Conservation (phyloP, 2,113 vertebrate genomes). For the Machaerirhynchus nigripectus region DNA sequence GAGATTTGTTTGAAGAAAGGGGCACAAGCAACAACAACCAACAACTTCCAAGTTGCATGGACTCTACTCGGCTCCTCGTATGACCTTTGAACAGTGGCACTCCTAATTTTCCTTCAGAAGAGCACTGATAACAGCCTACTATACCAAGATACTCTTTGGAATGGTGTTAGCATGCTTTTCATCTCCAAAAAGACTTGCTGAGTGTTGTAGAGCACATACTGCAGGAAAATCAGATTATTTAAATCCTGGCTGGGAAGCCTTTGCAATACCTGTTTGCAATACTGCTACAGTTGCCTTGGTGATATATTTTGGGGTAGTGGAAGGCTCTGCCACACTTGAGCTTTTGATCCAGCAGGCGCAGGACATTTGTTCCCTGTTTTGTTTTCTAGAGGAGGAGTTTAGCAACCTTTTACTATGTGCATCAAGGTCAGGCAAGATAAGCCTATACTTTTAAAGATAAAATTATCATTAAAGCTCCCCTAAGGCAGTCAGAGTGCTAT, state of each 20-base stretch:
- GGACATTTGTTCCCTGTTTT: slow-evolving; percentile 53
- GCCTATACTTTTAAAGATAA: slow-evolving; percentile 59
- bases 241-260: background rate
- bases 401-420: slow-evolving; percentile 50
- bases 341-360: slow-evolving; percentile 30
- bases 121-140: background rate
- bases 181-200: slow-evolving; percentile 20
- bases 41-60: background rate
- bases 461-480: slow-evolving; percentile 58
- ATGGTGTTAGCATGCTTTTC: slow-evolving; percentile 20
- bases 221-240: slow-evolving; percentile 23
- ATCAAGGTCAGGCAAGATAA: slow-evolving; percentile 62
- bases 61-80: fast-evolving
- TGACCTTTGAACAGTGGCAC: background rate
- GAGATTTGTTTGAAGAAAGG: background rate
- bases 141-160: background rate
- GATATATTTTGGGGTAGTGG: slow-evolving; percentile 29
- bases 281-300: slow-evolving; percentile 10
- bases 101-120: background rate
- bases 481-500: slow-evolving; percentile 33
- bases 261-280: slow-evolving; percentile 20
- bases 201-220: slow-evolving; percentile 7
- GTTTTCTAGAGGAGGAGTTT: slow-evolving; percentile 49
- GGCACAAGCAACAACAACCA: background rate
- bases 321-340: slow-evolving; percentile 28